These are phyloP conservation scores for Anthonomus grandis DNA, from an alignment of 1,140 invertebrate species.

Conservation along the genomic window DNA sequence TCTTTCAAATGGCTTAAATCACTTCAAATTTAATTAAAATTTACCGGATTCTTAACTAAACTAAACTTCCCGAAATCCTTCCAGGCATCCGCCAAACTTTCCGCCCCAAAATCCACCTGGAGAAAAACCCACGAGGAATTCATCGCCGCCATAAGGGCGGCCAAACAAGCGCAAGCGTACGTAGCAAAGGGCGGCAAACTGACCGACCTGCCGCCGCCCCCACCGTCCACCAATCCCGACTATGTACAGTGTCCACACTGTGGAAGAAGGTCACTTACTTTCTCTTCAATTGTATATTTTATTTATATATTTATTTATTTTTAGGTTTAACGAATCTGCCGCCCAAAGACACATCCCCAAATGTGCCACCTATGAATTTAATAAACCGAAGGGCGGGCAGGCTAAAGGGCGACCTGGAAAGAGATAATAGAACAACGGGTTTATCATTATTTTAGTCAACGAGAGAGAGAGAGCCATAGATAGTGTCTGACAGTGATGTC, in stretches of 20 bases:
- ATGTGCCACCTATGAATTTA: slow-evolving; percentile 79
- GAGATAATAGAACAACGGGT: slow-evolving; percentile 6
- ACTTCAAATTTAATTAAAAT: too few relatives aligned
- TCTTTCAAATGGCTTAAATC: too few relatives aligned
- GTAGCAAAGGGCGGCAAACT: slow-evolving; percentile 82
- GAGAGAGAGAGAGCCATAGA: too few relatives aligned
- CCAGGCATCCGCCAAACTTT: slow-evolving; percentile 14
- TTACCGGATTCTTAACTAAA: not conserved
- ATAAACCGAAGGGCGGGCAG: slow-evolving; percentile 61
- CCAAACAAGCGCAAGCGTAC: slow-evolving; percentile 82
- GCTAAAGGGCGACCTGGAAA: slow-evolving; percentile 18
- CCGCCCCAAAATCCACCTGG: slow-evolving; percentile 69
- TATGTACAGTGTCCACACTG: slow-evolving; percentile 92
- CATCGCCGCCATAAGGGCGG: slow-evolving; percentile 82
- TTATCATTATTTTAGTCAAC: too few relatives aligned
- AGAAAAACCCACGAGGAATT: slow-evolving; percentile 90
- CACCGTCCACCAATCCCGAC: slow-evolving; percentile 80
- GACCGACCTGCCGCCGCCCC: slow-evolving; percentile 85
- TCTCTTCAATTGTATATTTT: not conserved
- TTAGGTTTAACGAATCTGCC: slow-evolving; percentile 73
- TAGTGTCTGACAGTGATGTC: too few relatives aligned
- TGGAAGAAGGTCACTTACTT: slow-evolving; percentile 55
- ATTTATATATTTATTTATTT: slow-evolving; percentile 1
- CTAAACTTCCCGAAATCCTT: not conserved
- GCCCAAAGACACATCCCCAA: slow-evolving; percentile 93